Evolutionary conservation across 2,113 vertebrate species (phyloP), one percentile per base, ranked within the genome.

Genomic region (Cryptotis parvus): DNA sequence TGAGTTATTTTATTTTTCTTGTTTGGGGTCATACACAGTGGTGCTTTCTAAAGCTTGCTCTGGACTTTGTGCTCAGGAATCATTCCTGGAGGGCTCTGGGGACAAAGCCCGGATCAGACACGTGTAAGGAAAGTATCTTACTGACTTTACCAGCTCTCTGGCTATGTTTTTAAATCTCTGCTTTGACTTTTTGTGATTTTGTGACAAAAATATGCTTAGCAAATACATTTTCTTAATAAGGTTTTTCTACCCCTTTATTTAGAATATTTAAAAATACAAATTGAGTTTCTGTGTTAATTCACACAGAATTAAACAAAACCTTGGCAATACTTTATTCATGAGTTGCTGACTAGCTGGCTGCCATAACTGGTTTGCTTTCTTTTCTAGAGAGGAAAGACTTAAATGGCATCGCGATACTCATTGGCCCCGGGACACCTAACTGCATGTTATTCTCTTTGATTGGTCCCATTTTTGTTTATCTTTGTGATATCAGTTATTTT

Each of bases 221-320:
- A 58, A 29, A 20, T 74, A 88, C 58, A 52, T 81, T 72, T 93
- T 55, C 55, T 78, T 84, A 65, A 73, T 76, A 87, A 77, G 84
- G 5, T 8, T 87, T 58, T 55, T 29, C 37, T n/a, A n/a, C 82
- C 41, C 85, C 1, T 68, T 55, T 84, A 7, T 75, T 69, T 87
- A 63, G 41, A 39, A 52, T 33, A 93, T 66, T 85, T 61, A 61
- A 93, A 91, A n/a, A 77, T 4, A 31, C 31, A 1, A 18, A 29
- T 20, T 69, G 14, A 33, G 12, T 55, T 55, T 55, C 52, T 22
- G 18, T 20, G 18, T 20, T 58, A n/a, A n/a, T 20, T 58, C 55
- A 58, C 16, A 58, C 4, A 88, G 45, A 49, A 75, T 37, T 33
- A 37, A 22, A 43, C 31, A 94, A 72, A 91, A 31, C 27, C 41